phyloP scores from a whole-genome alignment of 2,797 vertebrate species.

The Hoplostethus atlanticus region DNA sequence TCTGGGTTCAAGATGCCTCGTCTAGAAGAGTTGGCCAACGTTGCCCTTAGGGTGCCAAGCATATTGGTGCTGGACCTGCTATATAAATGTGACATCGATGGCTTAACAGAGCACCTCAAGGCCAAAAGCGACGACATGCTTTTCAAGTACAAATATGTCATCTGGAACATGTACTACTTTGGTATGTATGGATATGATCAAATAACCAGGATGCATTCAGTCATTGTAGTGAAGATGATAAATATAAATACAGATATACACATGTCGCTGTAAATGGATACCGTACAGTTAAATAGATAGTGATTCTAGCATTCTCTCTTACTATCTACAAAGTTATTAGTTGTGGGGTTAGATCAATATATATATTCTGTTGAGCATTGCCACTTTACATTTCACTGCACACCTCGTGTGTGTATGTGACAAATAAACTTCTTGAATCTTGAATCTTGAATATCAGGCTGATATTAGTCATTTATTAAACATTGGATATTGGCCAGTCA shows the following conservation, averaged over 20 bases:
- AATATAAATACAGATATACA: background rate
- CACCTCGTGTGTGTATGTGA: no score
- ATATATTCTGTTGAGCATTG: no score
- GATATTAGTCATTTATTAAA: no score
- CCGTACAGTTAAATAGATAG: background rate
- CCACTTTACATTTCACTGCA: no score
- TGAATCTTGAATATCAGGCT: no score
- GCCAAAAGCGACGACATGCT: slow-evolving; percentile 85
- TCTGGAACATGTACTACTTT: slow-evolving; percentile 87
- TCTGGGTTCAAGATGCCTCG: slow-evolving; percentile 79
- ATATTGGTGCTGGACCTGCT: slow-evolving; percentile 88
- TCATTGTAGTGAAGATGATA: background rate
- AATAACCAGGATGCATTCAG: background rate
- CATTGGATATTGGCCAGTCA: no score
- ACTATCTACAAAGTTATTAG: no score
- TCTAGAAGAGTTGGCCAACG: slow-evolving; percentile 87
- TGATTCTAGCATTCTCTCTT: background rate
- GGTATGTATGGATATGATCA: slow-evolving; percentile 72
- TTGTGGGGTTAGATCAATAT: no score
- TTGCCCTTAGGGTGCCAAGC: slow-evolving; percentile 88
- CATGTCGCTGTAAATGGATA: background rate
- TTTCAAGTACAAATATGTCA: slow-evolving; percentile 86
- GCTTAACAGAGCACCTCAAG: slow-evolving; percentile 83
- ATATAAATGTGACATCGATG: slow-evolving; percentile 89
- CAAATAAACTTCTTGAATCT: no score